Evolutionary conservation across 2,888 invertebrate genomes (phyloP).

Genomic region (Lathronympha strigana): DNA sequence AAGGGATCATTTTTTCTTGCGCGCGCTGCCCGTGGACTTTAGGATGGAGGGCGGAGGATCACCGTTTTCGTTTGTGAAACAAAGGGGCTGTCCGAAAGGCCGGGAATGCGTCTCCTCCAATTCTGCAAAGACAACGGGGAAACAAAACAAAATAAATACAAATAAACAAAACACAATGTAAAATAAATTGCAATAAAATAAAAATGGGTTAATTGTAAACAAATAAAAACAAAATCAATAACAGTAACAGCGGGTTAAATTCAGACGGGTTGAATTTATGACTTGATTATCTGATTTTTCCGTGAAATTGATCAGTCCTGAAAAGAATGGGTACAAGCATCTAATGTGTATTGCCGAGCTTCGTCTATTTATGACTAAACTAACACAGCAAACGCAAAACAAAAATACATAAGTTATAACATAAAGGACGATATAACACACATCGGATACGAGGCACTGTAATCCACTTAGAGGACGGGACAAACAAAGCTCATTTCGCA

Average conservation of each 20-base stretch:
- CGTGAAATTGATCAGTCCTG: constrained; percentile 61
- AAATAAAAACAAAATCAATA: constrained; percentile 45
- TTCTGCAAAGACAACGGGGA: constrained; percentile 77
- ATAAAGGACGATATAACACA: constrained; percentile 67
- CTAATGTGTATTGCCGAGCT: constrained; percentile 74
- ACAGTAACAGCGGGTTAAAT: constrained; percentile 46
- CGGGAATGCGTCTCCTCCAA: constrained; percentile 85
- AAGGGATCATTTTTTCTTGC: constrained; percentile 78
- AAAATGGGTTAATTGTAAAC: constrained; percentile 50
- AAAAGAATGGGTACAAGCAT: constrained; percentile 73
- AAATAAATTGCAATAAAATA: constrained; percentile 50
- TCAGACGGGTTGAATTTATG: constrained; percentile 46
- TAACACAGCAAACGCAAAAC: constrained; percentile 78
- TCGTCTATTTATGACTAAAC: constrained; percentile 72
- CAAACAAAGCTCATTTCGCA: constrained; percentile 72
- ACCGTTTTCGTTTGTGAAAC: constrained; percentile 85
- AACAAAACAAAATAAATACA: constrained; percentile 74
- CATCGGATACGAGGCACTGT: constrained; percentile 76
- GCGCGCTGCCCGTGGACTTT: constrained; percentile 80
- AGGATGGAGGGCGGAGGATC: constrained; percentile 82
- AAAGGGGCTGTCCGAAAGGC: constrained; percentile 92
- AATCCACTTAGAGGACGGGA: constrained; percentile 73
- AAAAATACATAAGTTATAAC: constrained; percentile 54
- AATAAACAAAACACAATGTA: constrained; percentile 51
- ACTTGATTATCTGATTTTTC: constrained; percentile 51